phyloP scores from a whole-genome alignment of 2,797 vertebrate species.

The Dicrostonyx torquatus region DNA sequence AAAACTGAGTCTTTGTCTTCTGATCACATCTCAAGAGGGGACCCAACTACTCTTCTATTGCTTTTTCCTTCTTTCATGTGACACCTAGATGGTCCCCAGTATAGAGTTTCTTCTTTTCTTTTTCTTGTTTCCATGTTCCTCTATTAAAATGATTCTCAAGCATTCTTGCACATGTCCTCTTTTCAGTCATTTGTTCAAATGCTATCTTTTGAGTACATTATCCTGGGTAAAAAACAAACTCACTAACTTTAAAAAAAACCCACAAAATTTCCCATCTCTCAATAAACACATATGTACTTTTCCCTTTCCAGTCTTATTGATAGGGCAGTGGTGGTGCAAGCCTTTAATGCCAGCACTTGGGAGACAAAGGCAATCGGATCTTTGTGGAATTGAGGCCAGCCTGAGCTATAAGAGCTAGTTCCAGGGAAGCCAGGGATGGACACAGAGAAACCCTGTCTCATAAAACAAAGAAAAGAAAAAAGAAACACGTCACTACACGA shows the following conservation, averaged over 20 bases:
- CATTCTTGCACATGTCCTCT: neutral
- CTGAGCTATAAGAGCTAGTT: too few relatives aligned
- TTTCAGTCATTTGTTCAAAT: neutral
- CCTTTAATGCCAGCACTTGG: too few relatives aligned
- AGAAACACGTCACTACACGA: neutral
- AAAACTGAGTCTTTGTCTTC: neutral
- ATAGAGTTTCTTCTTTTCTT: neutral
- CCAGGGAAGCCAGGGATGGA: too few relatives aligned
- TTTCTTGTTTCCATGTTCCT: neutral
- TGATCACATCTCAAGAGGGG: neutral
- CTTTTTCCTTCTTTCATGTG: neutral
- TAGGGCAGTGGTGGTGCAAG: neutral
- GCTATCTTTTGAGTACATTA: neutral
- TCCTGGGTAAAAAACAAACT: neutral
- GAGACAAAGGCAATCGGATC: too few relatives aligned
- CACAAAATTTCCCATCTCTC: neutral
- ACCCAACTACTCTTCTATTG: neutral
- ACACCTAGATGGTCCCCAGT: neutral
- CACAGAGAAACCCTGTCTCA: too few relatives aligned
- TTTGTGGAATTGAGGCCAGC: too few relatives aligned
- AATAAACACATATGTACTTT: neutral
- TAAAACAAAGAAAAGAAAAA: too few relatives aligned
- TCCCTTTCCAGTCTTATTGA: neutral
- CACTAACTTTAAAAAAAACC: neutral
- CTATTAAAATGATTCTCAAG: neutral